Evolutionary conservation across 1,140 invertebrate species (phyloP).

Genomic region (Berghia stephanieae): DNA sequence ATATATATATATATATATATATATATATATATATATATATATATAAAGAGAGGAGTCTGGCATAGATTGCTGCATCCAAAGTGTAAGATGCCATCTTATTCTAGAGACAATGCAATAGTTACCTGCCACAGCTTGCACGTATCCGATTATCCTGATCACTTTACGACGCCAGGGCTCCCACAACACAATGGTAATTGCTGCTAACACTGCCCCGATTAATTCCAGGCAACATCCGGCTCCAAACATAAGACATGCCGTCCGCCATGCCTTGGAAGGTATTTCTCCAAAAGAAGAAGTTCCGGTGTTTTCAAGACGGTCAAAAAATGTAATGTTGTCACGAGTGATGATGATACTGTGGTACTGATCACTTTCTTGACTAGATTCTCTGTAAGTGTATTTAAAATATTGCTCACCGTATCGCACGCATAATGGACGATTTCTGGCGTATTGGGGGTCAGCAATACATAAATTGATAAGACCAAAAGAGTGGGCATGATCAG

Average conservation of each 20-base stretch:
- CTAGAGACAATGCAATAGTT: not conserved
- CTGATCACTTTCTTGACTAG: constrained; percentile 8
- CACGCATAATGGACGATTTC: constrained; percentile 43
- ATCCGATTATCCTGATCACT: constrained; percentile 54
- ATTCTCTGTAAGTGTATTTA: not conserved
- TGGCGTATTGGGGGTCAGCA: constrained; percentile 21
- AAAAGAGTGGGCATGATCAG: constrained; percentile 48
- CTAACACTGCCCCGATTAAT: constrained; percentile 47
- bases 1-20: too few relatives aligned
- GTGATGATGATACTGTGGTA: constrained; percentile 49
- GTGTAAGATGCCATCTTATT: too few relatives aligned
- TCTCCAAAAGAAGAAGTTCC: too few relatives aligned
- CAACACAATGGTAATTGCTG: constrained; percentile 46
- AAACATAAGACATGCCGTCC: constrained; percentile 57
- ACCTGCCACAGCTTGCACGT: constrained; percentile 59
- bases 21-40: too few relatives aligned
- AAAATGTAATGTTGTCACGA: too few relatives aligned
- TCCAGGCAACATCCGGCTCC: constrained; percentile 59
- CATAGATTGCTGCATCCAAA: too few relatives aligned
- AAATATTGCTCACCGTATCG: constrained; percentile 43
- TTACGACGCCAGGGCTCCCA: constrained; percentile 38
- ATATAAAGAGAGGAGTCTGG: too few relatives aligned
- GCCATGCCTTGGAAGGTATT: constrained; percentile 60
- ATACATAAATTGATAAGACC: constrained; percentile 54
- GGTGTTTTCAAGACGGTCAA: too few relatives aligned